Percentiles rank a stretch among this genome's conserved stretches.
Conservation (phyloP, 2,888 invertebrate genomes). For the Aphodius sticticus region DNA sequence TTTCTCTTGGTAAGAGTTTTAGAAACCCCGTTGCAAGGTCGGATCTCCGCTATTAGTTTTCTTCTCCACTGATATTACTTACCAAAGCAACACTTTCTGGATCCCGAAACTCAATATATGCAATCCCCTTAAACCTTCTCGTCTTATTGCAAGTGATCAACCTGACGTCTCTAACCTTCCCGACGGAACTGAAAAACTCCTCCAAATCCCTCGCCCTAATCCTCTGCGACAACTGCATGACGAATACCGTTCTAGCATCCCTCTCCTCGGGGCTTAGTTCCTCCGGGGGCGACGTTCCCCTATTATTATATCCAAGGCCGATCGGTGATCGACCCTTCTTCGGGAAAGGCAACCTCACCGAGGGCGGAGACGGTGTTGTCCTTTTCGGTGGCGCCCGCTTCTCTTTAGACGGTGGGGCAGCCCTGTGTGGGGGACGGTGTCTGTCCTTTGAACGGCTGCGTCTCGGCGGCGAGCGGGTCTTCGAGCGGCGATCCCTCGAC, state of each 20-base stretch:
- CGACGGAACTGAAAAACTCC: constrained; percentile 98
- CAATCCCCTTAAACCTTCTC: constrained; percentile 97
- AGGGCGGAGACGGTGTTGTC: constrained; percentile 58
- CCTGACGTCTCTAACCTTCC: constrained; percentile 97
- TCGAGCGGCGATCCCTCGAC: constrained; percentile 43
- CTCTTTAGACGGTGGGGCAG: constrained; percentile 36
- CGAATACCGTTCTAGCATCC: constrained; percentile 98
- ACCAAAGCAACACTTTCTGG: constrained; percentile 96
- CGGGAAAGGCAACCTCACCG: constrained; percentile 50
- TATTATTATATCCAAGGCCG: constrained; percentile 52
- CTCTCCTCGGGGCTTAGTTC: constrained; percentile 96
- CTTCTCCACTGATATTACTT: constrained; percentile 54
- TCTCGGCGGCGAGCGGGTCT: constrained; percentile 37
- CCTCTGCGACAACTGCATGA: constrained; percentile 96
- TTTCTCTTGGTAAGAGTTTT: too few relatives aligned
- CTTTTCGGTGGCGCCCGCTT: constrained; percentile 39
- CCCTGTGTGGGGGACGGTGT: constrained; percentile 33
- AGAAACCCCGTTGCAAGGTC: too few relatives aligned
- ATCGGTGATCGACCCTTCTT: constrained; percentile 54
- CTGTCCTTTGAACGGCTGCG: constrained; percentile 51
- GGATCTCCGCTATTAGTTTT: too few relatives aligned
- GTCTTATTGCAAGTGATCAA: constrained; percentile 99
- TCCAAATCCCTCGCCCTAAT: constrained; percentile 94
- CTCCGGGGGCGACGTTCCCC: constrained; percentile 65
- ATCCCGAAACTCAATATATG: constrained; percentile 99